These are phyloP conservation scores for Fregetta grallaria DNA, from an alignment of 2,113 vertebrate genomes.

Conservation along the genomic window DNA sequence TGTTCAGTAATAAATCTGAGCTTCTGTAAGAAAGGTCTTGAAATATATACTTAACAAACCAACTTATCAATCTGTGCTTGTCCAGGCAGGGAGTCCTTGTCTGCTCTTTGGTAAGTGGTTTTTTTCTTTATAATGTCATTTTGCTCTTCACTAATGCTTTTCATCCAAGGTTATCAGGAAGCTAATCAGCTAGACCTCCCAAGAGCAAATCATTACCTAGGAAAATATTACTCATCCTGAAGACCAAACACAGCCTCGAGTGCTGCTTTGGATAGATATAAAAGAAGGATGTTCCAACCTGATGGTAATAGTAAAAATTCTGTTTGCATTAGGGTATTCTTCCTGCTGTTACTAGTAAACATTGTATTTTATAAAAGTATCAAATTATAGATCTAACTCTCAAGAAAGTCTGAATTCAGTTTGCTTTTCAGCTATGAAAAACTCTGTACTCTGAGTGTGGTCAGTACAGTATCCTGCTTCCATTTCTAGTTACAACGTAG, in stretches of 20 bases:
- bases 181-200: not conserved
- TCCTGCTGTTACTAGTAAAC: not conserved
- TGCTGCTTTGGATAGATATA: not conserved
- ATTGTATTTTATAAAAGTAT: not conserved
- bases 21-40: not conserved
- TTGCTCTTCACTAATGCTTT: not conserved
- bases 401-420: not conserved
- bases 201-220: not conserved
- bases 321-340: not conserved
- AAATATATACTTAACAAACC: not conserved
- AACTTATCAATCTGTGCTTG: not conserved
- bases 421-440: not conserved
- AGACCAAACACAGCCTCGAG: not conserved
- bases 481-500: not conserved
- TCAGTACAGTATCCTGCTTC: not conserved
- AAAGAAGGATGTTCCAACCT: not conserved
- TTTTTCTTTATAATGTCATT: not conserved
- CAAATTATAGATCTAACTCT: not conserved
- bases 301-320: not conserved
- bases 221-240: not conserved
- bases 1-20: not conserved
- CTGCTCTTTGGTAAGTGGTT: not conserved
- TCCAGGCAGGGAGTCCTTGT: not conserved
- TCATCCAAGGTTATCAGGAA: not conserved
- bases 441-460: not conserved